phyloP scores from a whole-genome alignment of 2,113 vertebrate genomes.

The Podilymbus podiceps region DNA sequence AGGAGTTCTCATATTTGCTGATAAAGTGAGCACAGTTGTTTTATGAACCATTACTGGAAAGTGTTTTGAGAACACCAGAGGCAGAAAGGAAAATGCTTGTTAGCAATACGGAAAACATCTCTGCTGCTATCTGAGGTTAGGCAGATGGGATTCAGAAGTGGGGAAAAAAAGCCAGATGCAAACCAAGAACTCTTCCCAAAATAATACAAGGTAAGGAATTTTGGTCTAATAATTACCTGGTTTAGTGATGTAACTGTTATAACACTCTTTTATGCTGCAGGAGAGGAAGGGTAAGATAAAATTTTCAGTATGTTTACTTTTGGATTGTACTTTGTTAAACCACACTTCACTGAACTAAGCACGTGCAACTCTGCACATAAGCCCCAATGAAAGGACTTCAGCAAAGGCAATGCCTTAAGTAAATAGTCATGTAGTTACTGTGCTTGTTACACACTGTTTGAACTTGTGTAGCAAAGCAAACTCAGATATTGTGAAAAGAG shows the following conservation, averaged over 20 bases:
- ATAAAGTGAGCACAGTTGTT: background rate
- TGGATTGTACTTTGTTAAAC: background rate
- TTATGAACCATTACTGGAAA: background rate
- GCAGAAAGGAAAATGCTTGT: background rate
- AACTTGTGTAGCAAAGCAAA: constrained; percentile 1
- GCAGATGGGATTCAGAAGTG: background rate
- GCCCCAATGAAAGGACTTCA: background rate
- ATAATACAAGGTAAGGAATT: background rate
- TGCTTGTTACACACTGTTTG: background rate
- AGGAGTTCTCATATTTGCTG: background rate
- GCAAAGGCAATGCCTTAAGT: constrained; percentile 31
- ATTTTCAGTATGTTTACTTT: background rate
- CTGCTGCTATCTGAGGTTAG: background rate
- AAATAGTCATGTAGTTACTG: background rate
- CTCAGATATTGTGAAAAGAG: background rate
- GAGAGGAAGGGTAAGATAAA: background rate
- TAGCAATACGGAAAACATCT: background rate
- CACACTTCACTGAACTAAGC: background rate
- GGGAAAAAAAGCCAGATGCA: background rate
- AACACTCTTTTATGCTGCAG: background rate
- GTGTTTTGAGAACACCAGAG: background rate
- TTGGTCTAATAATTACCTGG: background rate
- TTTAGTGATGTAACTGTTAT: background rate
- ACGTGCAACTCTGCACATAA: background rate
- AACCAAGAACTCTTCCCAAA: background rate